Evolutionary conservation across 2,797 vertebrate genomes (phyloP).

Genomic region (Gymnoscopelus microlampas): DNA sequence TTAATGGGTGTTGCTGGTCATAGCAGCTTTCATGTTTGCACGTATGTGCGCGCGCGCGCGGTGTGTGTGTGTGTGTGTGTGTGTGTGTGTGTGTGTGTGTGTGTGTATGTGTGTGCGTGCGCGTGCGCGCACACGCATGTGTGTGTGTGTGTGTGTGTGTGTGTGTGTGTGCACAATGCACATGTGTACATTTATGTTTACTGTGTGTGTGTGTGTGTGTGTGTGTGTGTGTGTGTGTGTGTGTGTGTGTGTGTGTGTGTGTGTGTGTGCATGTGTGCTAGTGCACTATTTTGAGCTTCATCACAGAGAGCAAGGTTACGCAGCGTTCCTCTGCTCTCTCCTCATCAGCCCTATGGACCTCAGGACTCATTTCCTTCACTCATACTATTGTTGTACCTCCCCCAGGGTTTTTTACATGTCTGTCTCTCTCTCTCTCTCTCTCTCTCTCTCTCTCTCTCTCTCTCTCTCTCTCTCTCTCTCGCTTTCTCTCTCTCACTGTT

Average conservation of each 20-base stretch:
- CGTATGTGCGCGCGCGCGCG: not conserved
- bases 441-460: not conserved
- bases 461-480: not conserved
- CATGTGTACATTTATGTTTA: too few species aligned
- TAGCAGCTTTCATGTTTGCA: too few species aligned
- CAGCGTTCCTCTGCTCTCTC: conserved; percentile 43
- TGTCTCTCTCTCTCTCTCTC: conserved; percentile 1
- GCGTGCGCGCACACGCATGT: conserved; percentile 1
- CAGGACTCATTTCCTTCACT: conserved; percentile 55
- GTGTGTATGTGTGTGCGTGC: not conserved
- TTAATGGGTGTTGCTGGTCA: conserved; percentile 5
- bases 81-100: conserved; percentile 12
- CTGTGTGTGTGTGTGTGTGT: conserved; percentile 6
- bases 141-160: conserved; percentile 11
- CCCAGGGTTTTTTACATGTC: conserved; percentile 24
- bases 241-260: conserved; percentile 3
- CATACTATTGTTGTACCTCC: conserved; percentile 40
- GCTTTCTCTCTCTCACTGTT: not conserved
- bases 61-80: conserved; percentile 11
- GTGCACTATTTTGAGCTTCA: conserved; percentile 46
- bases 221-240: not conserved
- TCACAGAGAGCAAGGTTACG: conserved; percentile 27
- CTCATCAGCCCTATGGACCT: conserved; percentile 44
- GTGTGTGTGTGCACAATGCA: not conserved
- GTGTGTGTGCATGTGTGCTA: too few species aligned